Conservation (phyloP, 64 coral and sea anemone genomes). For the Stichodactyla mertensii region DNA sequence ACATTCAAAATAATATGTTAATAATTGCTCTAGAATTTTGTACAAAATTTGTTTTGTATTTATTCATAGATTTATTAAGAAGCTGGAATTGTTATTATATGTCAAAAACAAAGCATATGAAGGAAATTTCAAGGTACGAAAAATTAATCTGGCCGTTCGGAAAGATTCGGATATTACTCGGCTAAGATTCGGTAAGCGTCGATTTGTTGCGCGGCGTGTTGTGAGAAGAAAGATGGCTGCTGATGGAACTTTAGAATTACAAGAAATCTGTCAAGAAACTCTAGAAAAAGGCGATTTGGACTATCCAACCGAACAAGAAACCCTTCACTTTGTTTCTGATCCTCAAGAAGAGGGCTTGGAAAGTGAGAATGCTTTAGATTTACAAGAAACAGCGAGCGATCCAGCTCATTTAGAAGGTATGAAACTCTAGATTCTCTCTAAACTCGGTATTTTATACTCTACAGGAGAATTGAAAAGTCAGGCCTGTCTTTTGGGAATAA, state of each 20-base stretch:
- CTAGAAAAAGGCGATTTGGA: conserved; percentile 28
- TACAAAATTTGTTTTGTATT: background rate
- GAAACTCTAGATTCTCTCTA: conserved; percentile 96
- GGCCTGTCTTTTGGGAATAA: background rate
- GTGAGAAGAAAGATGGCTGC: conserved; percentile 96
- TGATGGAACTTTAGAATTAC: conserved; percentile 26
- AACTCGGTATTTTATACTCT: conserved; percentile 36
- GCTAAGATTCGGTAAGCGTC: background rate
- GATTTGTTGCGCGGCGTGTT: conserved; percentile 26
- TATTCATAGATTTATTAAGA: background rate
- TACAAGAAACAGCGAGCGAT: conserved; percentile 23
- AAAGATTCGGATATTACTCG: background rate
- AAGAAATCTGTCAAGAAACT: conserved; percentile 61
- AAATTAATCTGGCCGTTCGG: background rate
- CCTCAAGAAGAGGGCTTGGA: conserved; percentile 36
- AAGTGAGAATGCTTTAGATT: conserved; percentile 25
- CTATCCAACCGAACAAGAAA: conserved; percentile 1
- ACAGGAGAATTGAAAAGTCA: conserved; percentile 69
- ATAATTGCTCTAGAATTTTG: background rate
- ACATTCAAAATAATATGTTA: too few species aligned
- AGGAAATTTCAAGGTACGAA: background rate
- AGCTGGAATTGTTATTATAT: background rate
- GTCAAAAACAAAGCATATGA: background rate
- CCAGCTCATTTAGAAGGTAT: conserved; percentile 49
- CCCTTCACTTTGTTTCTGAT: conserved; percentile 30